Evolutionary conservation across 2,797 vertebrate species (phyloP).

Genomic region (Apogon hyalosoma): DNA sequence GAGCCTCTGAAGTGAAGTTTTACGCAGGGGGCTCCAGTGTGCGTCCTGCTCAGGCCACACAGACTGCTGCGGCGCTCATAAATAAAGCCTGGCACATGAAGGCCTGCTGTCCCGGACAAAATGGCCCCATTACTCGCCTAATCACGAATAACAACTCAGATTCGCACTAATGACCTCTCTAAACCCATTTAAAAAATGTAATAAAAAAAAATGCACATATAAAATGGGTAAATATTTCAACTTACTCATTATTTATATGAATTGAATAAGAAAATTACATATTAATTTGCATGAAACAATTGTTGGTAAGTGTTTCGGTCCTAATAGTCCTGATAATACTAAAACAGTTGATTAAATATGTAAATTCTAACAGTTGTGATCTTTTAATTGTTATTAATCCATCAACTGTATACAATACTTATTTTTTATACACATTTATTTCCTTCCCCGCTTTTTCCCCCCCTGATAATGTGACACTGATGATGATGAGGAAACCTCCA

Average conservation of each 20-base stretch:
- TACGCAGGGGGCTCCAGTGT: constrained; percentile 7
- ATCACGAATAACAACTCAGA: constrained; percentile 13
- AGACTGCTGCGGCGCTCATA: constrained; percentile 35
- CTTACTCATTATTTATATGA: too few relatives aligned
- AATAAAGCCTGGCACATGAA: constrained; percentile 20
- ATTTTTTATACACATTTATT: background rate
- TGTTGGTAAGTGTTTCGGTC: too few relatives aligned
- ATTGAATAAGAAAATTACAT: too few relatives aligned
- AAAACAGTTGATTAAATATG: too few relatives aligned
- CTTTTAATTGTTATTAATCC: too few relatives aligned
- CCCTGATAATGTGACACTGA: constrained; percentile 11
- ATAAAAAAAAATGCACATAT: too few relatives aligned
- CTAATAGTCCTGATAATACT: too few relatives aligned
- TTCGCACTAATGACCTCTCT: background rate
- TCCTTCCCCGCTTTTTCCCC: background rate
- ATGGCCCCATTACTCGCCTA: constrained; percentile 45
- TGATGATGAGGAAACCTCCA: constrained; percentile 35
- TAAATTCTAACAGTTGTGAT: too few relatives aligned
- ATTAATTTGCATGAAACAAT: too few relatives aligned
- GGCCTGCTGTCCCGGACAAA: constrained; percentile 61
- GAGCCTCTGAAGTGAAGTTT: constrained; percentile 49
- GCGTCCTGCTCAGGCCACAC: constrained; percentile 61
- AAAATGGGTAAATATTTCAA: too few relatives aligned
- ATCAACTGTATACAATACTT: background rate
- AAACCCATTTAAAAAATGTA: too few relatives aligned